These are phyloP conservation scores for Gnathonemus longibarbis DNA, from an alignment of 2,113 vertebrate species.

Conservation along the genomic window DNA sequence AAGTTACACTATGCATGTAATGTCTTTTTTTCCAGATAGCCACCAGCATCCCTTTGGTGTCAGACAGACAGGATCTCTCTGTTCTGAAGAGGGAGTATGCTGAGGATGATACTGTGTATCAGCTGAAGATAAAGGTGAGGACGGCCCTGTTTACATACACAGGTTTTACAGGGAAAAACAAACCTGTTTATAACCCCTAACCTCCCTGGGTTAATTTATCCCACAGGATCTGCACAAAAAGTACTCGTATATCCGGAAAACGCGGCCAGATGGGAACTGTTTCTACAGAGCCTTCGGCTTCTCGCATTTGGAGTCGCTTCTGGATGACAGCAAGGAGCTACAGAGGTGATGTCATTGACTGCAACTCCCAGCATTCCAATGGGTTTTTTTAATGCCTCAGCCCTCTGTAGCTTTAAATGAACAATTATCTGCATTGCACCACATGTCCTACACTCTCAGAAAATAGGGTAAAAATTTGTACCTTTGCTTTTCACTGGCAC, in stretches of 20 bases:
- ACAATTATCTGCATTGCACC: neutral
- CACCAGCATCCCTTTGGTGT: slow-evolving; percentile 83
- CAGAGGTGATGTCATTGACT: slow-evolving; percentile 58
- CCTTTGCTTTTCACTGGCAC: too few relatives aligned
- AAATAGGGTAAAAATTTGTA: too few relatives aligned
- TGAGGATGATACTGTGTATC: slow-evolving; percentile 79
- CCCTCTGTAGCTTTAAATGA: neutral
- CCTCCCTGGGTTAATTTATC: neutral
- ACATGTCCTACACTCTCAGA: neutral
- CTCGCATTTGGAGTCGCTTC: slow-evolving; percentile 80
- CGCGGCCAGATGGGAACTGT: slow-evolving; percentile 86
- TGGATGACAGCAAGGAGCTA: slow-evolving; percentile 83
- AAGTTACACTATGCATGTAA: neutral
- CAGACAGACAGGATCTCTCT: slow-evolving; percentile 75
- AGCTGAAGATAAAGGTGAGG: slow-evolving; percentile 86
- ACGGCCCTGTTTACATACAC: neutral
- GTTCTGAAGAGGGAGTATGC: slow-evolving; percentile 82
- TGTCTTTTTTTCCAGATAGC: slow-evolving; percentile 65
- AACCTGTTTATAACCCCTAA: neutral
- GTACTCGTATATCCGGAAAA: slow-evolving; percentile 83
- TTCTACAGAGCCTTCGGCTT: slow-evolving; percentile 91
- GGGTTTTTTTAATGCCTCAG: neutral
- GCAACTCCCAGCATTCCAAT: neutral
- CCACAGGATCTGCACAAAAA: slow-evolving; percentile 81
- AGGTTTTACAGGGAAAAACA: neutral